Evolutionary conservation across 2,797 vertebrate genomes (phyloP).

Genomic region (Podargus strigoides): DNA sequence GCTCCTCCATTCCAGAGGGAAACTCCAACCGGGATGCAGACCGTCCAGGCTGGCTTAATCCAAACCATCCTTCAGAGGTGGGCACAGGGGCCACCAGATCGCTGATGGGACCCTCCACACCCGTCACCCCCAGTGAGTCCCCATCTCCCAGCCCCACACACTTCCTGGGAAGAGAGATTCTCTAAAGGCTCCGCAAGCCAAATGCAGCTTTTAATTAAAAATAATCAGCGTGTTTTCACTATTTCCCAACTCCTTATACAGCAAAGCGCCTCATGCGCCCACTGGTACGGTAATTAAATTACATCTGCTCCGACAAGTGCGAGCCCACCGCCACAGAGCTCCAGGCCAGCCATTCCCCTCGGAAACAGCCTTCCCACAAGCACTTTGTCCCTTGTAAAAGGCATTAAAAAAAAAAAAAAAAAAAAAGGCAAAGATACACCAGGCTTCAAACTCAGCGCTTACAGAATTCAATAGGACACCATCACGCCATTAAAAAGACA

Average conservation of each 20-base stretch:
- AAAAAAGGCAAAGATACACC: neutral
- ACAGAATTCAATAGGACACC: neutral
- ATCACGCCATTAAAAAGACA: neutral
- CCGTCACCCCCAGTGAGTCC: neutral
- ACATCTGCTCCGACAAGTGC: slow-evolving; percentile 19
- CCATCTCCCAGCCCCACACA: fast-evolving
- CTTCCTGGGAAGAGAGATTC: neutral
- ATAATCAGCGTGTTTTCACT: neutral
- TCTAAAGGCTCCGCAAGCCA: fast-evolving
- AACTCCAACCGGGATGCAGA: neutral
- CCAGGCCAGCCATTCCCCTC: neutral
- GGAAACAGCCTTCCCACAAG: neutral
- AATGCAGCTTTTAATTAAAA: neutral
- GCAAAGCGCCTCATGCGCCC: neutral
- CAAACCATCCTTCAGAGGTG: neutral
- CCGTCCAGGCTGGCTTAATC: neutral
- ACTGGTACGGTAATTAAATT: neutral
- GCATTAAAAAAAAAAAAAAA: neutral
- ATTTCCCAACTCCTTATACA: neutral
- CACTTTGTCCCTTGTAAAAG: slow-evolving; percentile 7
- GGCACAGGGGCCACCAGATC: fast-evolving
- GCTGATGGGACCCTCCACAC: fast-evolving
- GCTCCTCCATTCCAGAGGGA: neutral
- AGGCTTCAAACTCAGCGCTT: neutral
- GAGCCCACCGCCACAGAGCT: neutral